Evolutionary conservation across 1,140 invertebrate genomes (phyloP), one percentile per base, ranked within the genome.

Genomic region (Akabosia matsudoensis): DNA sequence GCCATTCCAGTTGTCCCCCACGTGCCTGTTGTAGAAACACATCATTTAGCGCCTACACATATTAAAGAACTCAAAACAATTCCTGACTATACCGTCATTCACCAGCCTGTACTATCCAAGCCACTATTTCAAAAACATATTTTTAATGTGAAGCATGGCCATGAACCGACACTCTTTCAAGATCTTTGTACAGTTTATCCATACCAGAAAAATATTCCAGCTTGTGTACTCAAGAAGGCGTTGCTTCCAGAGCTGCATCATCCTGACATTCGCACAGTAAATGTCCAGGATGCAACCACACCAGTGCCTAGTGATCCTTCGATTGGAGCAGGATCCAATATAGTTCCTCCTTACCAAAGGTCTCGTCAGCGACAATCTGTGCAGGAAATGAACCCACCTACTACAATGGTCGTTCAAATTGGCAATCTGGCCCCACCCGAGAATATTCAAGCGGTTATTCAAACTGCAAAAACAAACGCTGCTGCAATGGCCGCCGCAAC

Each of bases 101-200:
- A 67, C 13, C 61, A 67, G 22, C 61, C 61, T 31, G 28, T 67
- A 30, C 61, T 67, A 30, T n/a, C 61, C 61, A 67, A 67, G n/a
- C 26, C 31, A 4, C 61, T 67, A 2, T 67, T 67, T n/a, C 61
- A 67, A 31, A 28, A 22, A 30, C 61, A 67, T 30, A 67, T 67
- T 7, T 67, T 67, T 30, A 67, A 67, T n/a, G 61, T 67, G 61
- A 67, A 67, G 28, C 61, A 67, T n/a, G 61, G 61, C 4, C 31
- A 24, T 30, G 61, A 67, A 10, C 61, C 61, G 2, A 2, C 45
- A 13, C 16, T 51, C 22, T 72, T 37, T 28, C 33, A 51, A 18
- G 70, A 72, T 51, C 26, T 72, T 2, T 72, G 70, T 34, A 72
- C 70, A 4, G 70, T 72, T 14, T 72, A 72, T 22, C 70, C 70